Percentiles rank a stretch among this genome's conserved stretches.
Evolutionary conservation across 2,797 vertebrate species (phyloP).

Genomic region (Kryptolebias ocellatus): DNA sequence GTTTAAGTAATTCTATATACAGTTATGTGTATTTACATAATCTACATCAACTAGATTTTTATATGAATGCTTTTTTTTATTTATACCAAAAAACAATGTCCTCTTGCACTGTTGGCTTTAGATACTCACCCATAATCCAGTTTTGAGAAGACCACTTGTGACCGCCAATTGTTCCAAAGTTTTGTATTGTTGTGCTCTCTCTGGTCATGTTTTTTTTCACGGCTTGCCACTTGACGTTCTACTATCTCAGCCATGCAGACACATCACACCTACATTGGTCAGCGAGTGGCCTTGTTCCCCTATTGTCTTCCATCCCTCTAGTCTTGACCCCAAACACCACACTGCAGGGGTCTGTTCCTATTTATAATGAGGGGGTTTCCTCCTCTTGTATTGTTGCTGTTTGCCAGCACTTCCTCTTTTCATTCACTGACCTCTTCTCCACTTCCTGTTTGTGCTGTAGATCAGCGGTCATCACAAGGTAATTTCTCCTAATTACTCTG

Average conservation of each 20-base stretch:
- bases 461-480: conserved; percentile 55
- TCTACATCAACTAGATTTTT: not conserved
- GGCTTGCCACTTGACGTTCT: conserved; percentile 33
- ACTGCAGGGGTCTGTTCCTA: conserved; percentile 76
- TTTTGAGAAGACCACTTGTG: conserved; percentile 5
- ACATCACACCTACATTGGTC: conserved; percentile 54
- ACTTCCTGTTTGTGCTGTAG: conserved; percentile 84
- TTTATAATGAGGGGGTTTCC: conserved; percentile 82
- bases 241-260: conserved; percentile 68
- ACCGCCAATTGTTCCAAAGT: not conserved
- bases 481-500: conserved; percentile 56
- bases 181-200: conserved; percentile 12
- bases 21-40: not conserved
- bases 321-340: conserved; percentile 72
- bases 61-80: not conserved
- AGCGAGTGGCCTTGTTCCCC: conserved; percentile 69
- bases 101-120: not conserved
- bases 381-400: conserved; percentile 78
- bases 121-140: not conserved
- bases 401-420: conserved; percentile 80
- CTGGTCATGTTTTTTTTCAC: conserved; percentile 29
- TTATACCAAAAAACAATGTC: not conserved
- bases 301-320: conserved; percentile 74
- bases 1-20: not conserved
- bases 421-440: conserved; percentile 80